A percentile compares a stretch with the other conserved stretches of the same genome.
phyloP scores from a whole-genome alignment of 2,888 invertebrate genomes.

The Chrysolina haemoptera region DNA sequence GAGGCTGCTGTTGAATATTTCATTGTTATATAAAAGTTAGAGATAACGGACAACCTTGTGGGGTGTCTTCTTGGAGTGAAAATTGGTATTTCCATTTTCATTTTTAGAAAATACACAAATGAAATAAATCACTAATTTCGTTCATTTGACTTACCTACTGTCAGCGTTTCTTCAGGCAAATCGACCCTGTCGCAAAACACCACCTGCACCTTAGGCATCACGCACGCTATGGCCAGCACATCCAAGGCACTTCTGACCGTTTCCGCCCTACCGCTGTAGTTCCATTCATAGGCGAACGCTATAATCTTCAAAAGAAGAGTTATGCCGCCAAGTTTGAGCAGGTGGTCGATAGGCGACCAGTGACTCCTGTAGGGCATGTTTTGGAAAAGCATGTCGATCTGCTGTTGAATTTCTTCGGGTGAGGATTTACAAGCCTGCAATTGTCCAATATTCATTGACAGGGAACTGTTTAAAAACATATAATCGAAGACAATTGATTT shows the following conservation, averaged over 20 bases:
- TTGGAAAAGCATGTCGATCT: conserved; percentile 86
- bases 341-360: conserved; percentile 93
- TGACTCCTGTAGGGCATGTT: conserved; percentile 81
- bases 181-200: conserved; percentile 84
- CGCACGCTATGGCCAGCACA: conserved; percentile 91
- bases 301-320: conserved; percentile 88
- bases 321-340: conserved; percentile 88
- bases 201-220: conserved; percentile 86
- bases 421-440: conserved; percentile 77
- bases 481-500: conserved; percentile 13
- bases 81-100: too few relatives aligned
- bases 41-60: too few relatives aligned
- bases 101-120: too few relatives aligned
- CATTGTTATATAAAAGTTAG: too few relatives aligned
- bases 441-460: background rate
- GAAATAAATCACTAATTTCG: too few relatives aligned
- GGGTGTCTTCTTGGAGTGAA: too few relatives aligned
- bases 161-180: conserved; percentile 83
- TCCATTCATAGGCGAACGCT: conserved; percentile 93
- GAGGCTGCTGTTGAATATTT: too few relatives aligned
- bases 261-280: conserved; percentile 88
- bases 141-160: conserved; percentile 72
- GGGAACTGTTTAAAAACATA: background rate
- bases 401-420: conserved; percentile 88
- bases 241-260: conserved; percentile 88